Conservation (phyloP, 1,140 invertebrate genomes). For the Cyclargus thomasi region DNA sequence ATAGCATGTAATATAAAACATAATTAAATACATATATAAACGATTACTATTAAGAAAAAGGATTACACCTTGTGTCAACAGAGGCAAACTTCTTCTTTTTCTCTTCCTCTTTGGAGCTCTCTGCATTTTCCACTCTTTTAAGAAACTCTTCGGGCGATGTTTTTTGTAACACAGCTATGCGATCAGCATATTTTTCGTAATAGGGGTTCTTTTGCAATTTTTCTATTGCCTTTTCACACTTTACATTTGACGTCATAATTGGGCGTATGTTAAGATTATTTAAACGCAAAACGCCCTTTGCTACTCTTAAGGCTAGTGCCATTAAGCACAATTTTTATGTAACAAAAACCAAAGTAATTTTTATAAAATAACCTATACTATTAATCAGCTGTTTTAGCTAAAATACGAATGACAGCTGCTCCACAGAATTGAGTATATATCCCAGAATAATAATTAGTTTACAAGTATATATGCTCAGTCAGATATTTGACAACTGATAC, state of each 20-base stretch:
- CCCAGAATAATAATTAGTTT: too few relatives aligned
- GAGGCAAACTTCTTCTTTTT: constrained; percentile 48
- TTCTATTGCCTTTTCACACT: constrained; percentile 77
- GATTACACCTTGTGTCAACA: constrained; percentile 51
- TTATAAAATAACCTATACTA: neutral
- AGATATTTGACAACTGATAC: too few relatives aligned
- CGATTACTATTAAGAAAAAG: too few relatives aligned
- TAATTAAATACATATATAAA: too few relatives aligned
- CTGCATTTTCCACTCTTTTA: constrained; percentile 78
- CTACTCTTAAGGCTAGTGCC: constrained; percentile 22
- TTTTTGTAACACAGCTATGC: constrained; percentile 84
- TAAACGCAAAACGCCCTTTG: constrained; percentile 19
- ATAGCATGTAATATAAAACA: too few relatives aligned
- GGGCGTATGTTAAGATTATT: neutral
- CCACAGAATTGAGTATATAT: too few relatives aligned
- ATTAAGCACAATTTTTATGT: neutral
- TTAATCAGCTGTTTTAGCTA: too few relatives aligned
- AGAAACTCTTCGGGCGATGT: constrained; percentile 85
- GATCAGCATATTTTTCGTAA: constrained; percentile 87
- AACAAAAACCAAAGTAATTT: neutral
- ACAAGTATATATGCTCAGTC: too few relatives aligned
- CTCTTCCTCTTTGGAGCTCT: constrained; percentile 66
- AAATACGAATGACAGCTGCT: too few relatives aligned
- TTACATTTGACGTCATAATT: constrained; percentile 27
- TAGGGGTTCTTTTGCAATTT: constrained; percentile 86